phyloP scores from a whole-genome alignment of 2,797 vertebrate genomes.

The Leucoraja ocellata region DNA sequence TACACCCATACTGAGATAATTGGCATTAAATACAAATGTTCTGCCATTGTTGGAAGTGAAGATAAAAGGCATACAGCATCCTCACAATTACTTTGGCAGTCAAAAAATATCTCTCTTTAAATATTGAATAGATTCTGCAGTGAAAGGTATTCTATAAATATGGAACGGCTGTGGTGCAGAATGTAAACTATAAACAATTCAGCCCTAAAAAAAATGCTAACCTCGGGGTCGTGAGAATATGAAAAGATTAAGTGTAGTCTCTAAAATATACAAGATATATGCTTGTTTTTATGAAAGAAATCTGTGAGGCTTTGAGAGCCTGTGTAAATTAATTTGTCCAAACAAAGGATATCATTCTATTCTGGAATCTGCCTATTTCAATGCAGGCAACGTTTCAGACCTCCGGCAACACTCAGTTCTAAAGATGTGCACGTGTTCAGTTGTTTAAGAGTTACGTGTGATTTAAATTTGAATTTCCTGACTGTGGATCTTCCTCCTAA shows the following conservation, averaged over 20 bases:
- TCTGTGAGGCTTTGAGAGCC: conserved; percentile 5
- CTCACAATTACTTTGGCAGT: not conserved
- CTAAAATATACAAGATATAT: not conserved
- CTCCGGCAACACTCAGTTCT: not conserved
- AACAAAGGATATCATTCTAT: conserved; percentile 14
- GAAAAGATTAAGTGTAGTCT: not conserved
- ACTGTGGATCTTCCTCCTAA: not conserved
- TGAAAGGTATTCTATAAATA: conserved; percentile 27
- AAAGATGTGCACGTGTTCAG: not conserved
- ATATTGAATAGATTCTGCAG: conserved; percentile 26
- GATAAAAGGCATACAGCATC: not conserved
- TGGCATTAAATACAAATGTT: conserved; percentile 25
- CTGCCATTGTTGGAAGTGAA: not conserved
- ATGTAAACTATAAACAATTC: conserved; percentile 30
- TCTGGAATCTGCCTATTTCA: not conserved
- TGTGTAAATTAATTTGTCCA: not conserved
- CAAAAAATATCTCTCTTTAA: conserved; percentile 20
- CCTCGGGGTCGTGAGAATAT: not conserved
- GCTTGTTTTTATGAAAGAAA: conserved; percentile 1
- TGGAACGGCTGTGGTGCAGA: conserved; percentile 2
- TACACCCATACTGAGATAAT: conserved; percentile 6
- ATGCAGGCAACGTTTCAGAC: not conserved
- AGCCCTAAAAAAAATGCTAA: not conserved
- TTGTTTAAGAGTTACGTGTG: not conserved
- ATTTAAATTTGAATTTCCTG: not conserved